These are phyloP conservation scores for Brachyalestes nurse DNA, from an alignment of 2,797 vertebrate genomes.

Conservation along the genomic window DNA sequence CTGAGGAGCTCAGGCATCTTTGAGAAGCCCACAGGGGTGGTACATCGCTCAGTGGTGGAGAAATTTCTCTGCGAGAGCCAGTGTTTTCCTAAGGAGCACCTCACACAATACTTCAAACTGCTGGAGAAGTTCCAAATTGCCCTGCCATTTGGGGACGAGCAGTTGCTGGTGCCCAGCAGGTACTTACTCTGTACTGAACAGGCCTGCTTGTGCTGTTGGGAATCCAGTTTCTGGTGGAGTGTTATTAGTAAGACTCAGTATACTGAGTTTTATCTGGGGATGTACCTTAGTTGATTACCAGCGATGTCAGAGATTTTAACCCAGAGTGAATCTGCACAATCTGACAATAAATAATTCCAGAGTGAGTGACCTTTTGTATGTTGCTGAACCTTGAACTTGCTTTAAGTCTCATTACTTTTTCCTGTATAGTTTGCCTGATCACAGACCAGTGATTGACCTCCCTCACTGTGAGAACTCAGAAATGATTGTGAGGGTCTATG, in stretches of 20 bases:
- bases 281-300: too few relatives aligned
- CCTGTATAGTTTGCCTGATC: conserved; percentile 84
- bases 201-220: too few relatives aligned
- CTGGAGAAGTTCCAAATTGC: conserved; percentile 97
- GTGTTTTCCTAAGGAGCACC: conserved; percentile 87
- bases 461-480: conserved; percentile 96
- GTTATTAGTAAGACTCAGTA: too few relatives aligned
- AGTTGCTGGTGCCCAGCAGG: conserved; percentile 94
- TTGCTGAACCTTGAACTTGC: neutral
- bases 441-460: conserved; percentile 91
- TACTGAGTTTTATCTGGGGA: neutral
- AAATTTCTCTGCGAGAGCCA: conserved; percentile 84
- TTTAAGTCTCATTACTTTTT: neutral
- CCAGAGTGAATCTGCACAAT: neutral
- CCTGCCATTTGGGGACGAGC: conserved; percentile 89
- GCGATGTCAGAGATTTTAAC: neutral
- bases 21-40: conserved; percentile 86
- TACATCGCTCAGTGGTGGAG: conserved; percentile 87
- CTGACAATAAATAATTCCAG: too few relatives aligned
- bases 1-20: conserved; percentile 79
- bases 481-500: conserved; percentile 91
- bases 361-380: neutral
- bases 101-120: conserved; percentile 90
- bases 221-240: too few relatives aligned
- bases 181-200: conserved; percentile 56